Evolutionary conservation across 2,797 vertebrate genomes (phyloP).

Genomic region (Hypotaenidia okinawae): DNA sequence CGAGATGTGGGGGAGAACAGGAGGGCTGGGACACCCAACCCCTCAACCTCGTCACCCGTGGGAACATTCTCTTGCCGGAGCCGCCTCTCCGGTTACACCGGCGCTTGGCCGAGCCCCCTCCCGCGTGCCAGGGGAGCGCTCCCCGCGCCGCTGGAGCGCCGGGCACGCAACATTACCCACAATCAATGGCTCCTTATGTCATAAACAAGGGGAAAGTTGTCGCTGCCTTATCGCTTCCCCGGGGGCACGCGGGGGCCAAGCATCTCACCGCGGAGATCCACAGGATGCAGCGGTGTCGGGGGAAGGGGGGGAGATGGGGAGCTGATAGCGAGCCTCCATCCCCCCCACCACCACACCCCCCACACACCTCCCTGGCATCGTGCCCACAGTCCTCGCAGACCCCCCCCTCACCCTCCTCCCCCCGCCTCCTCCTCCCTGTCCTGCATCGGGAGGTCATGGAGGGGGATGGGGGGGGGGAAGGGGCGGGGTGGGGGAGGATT

Average conservation of each 20-base stretch:
- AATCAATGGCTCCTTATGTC: conserved; percentile 67
- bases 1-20: fast-evolving
- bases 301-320: neutral
- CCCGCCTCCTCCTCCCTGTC: too few species aligned
- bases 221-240: conserved; percentile 50
- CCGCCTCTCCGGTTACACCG: neutral
- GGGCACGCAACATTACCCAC: conserved; percentile 69
- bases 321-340: neutral
- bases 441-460: too few species aligned
- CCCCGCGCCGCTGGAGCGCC: neutral
- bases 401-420: too few species aligned
- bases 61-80: fast-evolving
- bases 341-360: too few species aligned
- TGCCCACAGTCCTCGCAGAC: too few species aligned
- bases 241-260: neutral
- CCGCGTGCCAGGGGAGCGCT: neutral
- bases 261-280: neutral
- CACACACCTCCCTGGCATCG: too few species aligned
- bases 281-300: conserved; percentile 3
- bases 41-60: fast-evolving
- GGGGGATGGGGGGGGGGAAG: too few species aligned
- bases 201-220: conserved; percentile 72
- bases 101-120: neutral
- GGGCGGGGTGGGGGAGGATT: too few species aligned
- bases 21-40: neutral